Conservation (phyloP, 2,113 vertebrate species). For the Saccopteryx leptura region DNA sequence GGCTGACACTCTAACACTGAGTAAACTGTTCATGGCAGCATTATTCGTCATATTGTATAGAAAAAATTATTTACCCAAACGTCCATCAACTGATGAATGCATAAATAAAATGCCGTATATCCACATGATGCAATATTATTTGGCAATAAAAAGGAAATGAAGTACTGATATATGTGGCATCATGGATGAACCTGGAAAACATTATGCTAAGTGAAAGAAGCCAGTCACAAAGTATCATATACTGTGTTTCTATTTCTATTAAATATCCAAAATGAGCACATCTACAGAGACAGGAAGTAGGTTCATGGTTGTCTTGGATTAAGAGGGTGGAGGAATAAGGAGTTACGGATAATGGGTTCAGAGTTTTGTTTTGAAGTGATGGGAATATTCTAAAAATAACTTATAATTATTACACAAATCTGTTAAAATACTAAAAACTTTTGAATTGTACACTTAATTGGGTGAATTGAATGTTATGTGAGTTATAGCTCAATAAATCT, state of each 20-base stretch:
- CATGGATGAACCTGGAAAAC: not conserved
- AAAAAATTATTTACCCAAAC: not conserved
- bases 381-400: not conserved
- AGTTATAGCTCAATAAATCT: not conserved
- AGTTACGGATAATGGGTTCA: not conserved
- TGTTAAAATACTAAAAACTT: not conserved
- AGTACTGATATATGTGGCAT: not conserved
- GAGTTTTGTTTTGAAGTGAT: not conserved
- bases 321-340: not conserved
- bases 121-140: not conserved
- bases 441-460: not conserved
- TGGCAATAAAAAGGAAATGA: not conserved
- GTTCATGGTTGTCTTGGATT: not conserved
- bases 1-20: too few relatives aligned
- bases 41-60: not conserved
- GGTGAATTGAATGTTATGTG: not conserved
- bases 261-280: not conserved
- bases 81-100: not conserved
- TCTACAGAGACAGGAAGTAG: not conserved
- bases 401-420: not conserved
- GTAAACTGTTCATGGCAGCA: not conserved
- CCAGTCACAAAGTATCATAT: not conserved
- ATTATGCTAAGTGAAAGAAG: not conserved
- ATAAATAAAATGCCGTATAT: not conserved
- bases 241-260: not conserved